Evolutionary conservation across 2,113 vertebrate genomes (phyloP).

Genomic region (Spilogale gracilis): DNA sequence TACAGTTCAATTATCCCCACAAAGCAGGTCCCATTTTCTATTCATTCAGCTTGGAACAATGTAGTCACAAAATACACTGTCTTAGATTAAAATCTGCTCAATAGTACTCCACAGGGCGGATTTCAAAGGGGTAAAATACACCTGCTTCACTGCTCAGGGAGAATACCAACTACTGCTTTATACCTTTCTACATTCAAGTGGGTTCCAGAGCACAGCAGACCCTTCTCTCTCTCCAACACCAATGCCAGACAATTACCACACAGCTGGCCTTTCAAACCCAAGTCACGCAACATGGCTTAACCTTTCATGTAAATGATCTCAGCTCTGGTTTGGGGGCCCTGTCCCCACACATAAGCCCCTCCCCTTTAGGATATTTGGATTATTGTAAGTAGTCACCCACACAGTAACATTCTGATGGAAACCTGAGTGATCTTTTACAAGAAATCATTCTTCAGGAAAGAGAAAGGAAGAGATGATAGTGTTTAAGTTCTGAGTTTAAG

Average conservation of each 20-base stretch:
- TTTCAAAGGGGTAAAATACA: not conserved
- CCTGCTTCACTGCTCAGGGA: not conserved
- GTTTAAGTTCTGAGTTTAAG: slow-evolving; percentile 23
- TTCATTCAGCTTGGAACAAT: slow-evolving; percentile 49
- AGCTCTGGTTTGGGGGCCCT: not conserved
- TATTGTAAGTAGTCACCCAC: not conserved
- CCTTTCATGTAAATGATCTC: not conserved
- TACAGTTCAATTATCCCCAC: slow-evolving; percentile 27
- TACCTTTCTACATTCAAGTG: not conserved
- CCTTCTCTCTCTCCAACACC: not conserved
- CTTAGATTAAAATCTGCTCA: slow-evolving; percentile 43
- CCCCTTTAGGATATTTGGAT: not conserved
- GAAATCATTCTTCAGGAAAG: not conserved
- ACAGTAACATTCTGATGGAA: not conserved
- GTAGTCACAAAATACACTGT: slow-evolving; percentile 17
- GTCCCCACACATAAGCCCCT: not conserved
- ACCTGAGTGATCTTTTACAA: not conserved
- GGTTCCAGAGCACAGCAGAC: not conserved
- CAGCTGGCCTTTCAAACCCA: not conserved
- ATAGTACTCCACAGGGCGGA: not conserved
- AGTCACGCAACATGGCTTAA: not conserved
- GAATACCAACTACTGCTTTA: not conserved
- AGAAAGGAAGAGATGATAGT: not conserved
- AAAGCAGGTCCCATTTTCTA: slow-evolving; percentile 37
- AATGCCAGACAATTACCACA: not conserved